Percentiles rank a stretch among this genome's conserved stretches.
Evolutionary conservation across 2,113 vertebrate species (phyloP).

Genomic region (Seriola aureovittata): DNA sequence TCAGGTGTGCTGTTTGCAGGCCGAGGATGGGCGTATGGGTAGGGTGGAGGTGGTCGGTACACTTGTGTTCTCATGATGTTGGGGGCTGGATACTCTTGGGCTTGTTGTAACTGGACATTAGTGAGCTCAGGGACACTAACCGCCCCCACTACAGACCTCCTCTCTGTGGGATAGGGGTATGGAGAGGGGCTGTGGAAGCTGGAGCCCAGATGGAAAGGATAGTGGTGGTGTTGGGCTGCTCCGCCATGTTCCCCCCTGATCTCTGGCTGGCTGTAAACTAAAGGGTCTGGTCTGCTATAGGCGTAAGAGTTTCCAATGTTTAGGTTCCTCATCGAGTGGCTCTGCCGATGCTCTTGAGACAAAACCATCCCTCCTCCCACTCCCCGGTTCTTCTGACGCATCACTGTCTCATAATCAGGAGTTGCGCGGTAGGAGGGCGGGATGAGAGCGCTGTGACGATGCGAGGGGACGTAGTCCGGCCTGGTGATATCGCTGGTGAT

Average conservation of each 20-base stretch:
- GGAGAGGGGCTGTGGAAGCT: conserved; percentile 94
- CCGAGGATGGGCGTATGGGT: conserved; percentile 89
- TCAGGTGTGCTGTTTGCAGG: conserved; percentile 98
- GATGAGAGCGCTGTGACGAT: conserved; percentile 94
- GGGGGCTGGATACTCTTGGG: conserved; percentile 93
- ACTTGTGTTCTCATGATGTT: conserved; percentile 97
- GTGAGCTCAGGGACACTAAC: conserved; percentile 97
- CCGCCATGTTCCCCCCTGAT: conserved; percentile 92
- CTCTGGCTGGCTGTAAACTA: conserved; percentile 98
- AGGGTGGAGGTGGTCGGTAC: conserved; percentile 94
- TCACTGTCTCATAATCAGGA: conserved; percentile 96
- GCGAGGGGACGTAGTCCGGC: conserved; percentile 91
- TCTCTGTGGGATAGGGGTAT: conserved; percentile 90
- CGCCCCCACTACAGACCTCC: conserved; percentile 92
- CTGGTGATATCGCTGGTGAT: conserved; percentile 95
- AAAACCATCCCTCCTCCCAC: conserved; percentile 82
- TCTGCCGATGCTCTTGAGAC: conserved; percentile 89
- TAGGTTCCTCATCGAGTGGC: conserved; percentile 96
- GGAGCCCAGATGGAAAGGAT: conserved; percentile 91
- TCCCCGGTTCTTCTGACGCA: conserved; percentile 92
- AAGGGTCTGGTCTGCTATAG: conserved; percentile 93
- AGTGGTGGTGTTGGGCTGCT: conserved; percentile 82
- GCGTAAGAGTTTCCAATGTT: conserved; percentile 94
- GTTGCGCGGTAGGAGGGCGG: conserved; percentile 97
- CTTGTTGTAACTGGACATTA: conserved; percentile 95